Evolutionary conservation across 2,888 invertebrate genomes (phyloP).

Genomic region (Liopterus haemorrhoidalis): DNA sequence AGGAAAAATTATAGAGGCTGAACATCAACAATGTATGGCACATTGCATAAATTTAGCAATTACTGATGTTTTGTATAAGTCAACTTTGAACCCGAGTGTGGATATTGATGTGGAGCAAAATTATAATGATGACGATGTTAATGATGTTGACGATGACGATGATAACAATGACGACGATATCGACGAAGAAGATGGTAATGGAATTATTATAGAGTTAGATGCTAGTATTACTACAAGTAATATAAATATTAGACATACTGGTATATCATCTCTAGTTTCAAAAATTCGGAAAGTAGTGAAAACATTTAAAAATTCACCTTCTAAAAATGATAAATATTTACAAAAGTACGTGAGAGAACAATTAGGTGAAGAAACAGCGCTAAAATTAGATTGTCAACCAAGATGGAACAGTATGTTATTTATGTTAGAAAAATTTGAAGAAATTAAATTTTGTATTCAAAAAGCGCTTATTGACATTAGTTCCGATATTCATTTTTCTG

Average conservation of each 20-base stretch:
- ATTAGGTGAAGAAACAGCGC: constrained; percentile 16
- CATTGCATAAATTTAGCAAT: constrained; percentile 24
- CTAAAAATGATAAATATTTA: constrained; percentile 21
- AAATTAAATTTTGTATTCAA: constrained; percentile 19
- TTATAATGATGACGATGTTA: constrained; percentile 15
- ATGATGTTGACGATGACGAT: constrained; percentile 20
- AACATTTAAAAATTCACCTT: constrained; percentile 20
- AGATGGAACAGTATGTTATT: constrained; percentile 19
- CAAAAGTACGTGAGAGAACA: constrained; percentile 13
- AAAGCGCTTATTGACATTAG: constrained; percentile 18
- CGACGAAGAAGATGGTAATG: constrained; percentile 24
- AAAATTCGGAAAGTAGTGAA: no score
- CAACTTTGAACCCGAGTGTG: constrained; percentile 18
- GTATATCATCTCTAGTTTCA: constrained; percentile 23
- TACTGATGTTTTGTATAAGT: constrained; percentile 22
- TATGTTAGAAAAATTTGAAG: constrained; percentile 22
- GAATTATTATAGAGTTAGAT: constrained; percentile 23
- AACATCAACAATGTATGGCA: constrained; percentile 25
- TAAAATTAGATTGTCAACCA: constrained; percentile 22
- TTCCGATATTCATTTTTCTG: constrained; percentile 13
- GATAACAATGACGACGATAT: no score
- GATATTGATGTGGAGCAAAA: constrained; percentile 12
- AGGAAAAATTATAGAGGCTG: constrained; percentile 19
- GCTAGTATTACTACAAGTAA: constrained; percentile 24
- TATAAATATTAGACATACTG: constrained; percentile 25